These are phyloP conservation scores for Mirounga angustirostris DNA, from an alignment of 2,113 vertebrate genomes.

Conservation along the genomic window DNA sequence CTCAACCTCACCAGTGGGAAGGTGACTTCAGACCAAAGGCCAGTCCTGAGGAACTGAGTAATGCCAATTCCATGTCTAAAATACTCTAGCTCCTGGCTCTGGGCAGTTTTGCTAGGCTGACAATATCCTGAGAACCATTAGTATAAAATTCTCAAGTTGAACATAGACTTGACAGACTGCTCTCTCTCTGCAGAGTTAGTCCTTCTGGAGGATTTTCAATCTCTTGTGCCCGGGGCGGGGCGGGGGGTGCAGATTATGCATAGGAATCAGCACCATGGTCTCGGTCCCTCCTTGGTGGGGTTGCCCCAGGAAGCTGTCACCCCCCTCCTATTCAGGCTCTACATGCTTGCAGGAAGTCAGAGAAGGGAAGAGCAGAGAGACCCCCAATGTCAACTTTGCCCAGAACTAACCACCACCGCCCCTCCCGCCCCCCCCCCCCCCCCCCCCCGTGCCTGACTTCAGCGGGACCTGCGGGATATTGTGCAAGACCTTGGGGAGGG, in stretches of 20 bases:
- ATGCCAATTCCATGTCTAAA: neutral
- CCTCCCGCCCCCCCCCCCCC: no score
- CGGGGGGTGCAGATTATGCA: neutral
- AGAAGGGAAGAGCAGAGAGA: neutral
- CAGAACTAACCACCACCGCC: accelerated
- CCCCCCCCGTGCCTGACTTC: accelerated
- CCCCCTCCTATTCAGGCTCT: neutral
- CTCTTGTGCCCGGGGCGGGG: accelerated
- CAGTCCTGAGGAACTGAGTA: neutral
- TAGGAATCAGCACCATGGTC: accelerated
- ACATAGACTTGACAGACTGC: neutral
- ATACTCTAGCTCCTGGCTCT: accelerated
- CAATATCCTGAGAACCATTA: neutral
- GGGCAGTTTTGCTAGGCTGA: no score
- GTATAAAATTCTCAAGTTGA: neutral
- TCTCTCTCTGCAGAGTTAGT: neutral
- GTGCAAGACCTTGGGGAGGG: no score
- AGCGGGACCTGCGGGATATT: accelerated
- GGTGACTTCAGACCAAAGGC: neutral
- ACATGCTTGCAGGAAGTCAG: no score
- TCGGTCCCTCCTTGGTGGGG: no score
- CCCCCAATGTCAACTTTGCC: neutral
- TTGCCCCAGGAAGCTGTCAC: no score
- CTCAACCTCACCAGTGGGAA: constrained; percentile 22
- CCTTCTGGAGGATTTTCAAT: neutral